These are phyloP conservation scores for Polydrusus cervinus DNA, from an alignment of 2,888 invertebrate species.

Conservation along the genomic window DNA sequence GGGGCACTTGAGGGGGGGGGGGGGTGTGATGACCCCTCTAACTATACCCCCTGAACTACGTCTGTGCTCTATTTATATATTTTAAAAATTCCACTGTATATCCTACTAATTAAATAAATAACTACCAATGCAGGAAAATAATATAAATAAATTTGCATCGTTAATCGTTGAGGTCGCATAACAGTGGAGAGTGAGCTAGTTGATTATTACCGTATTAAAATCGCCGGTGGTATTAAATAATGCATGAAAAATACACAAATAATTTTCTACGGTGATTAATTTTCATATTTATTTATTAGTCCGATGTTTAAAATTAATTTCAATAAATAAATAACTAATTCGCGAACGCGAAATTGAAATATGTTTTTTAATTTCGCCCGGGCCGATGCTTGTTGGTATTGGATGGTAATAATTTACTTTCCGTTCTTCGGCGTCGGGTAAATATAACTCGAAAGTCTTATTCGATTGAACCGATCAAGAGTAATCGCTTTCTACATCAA, in stretches of 20 bases:
- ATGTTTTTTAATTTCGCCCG: constrained; percentile 20
- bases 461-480: no score
- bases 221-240: constrained; percentile 39
- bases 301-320: constrained; percentile 48
- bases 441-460: no score
- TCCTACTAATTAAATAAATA: constrained; percentile 13
- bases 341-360: constrained; percentile 32
- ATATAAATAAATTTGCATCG: constrained; percentile 49
- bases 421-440: no score
- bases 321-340: constrained; percentile 49
- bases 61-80: no score
- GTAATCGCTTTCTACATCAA: no score
- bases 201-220: constrained; percentile 47
- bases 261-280: constrained; percentile 47
- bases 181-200: constrained; percentile 20
- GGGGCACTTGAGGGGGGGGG: no score
- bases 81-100: constrained; percentile 6
- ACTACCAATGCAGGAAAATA: constrained; percentile 26
- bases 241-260: constrained; percentile 48
- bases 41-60: no score
- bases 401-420: not conserved
- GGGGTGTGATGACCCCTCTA: no score
- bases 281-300: constrained; percentile 50
- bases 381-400: constrained; percentile 20
- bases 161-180: constrained; percentile 26